Conservation (phyloP, 92 coral and sea anemone genomes). For the Bergia puertoricense region DNA sequence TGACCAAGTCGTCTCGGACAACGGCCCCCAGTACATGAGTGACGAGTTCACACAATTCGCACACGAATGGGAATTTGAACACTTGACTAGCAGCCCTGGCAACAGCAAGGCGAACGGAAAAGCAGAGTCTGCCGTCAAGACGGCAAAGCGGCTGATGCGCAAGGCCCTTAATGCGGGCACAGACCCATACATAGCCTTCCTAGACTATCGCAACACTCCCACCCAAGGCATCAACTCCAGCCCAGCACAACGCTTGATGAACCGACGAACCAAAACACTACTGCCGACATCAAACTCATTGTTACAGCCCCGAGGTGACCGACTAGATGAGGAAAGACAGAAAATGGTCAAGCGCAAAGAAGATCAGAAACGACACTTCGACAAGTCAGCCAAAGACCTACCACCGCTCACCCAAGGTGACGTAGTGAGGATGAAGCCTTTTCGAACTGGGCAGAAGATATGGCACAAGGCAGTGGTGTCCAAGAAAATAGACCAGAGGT, state of each 20-base stretch:
- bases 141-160: neutral
- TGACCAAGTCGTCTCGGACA: too few relatives aligned
- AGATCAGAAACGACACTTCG: slow-evolving; percentile 5
- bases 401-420: slow-evolving; percentile 42
- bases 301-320: neutral
- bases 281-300: neutral
- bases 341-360: slow-evolving; percentile 8
- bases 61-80: too few relatives aligned
- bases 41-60: too few relatives aligned
- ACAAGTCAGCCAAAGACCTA: slow-evolving; percentile 44
- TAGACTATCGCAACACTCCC: neutral
- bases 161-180: slow-evolving; percentile 1
- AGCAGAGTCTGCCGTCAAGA: too few relatives aligned
- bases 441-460: slow-evolving; percentile 6
- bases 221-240: neutral
- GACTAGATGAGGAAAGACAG: neutral
- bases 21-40: too few relatives aligned
- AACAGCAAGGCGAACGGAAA: too few relatives aligned
- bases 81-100: too few relatives aligned
- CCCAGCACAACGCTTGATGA: neutral
- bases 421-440: slow-evolving; percentile 51
- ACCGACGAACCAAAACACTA: neutral
- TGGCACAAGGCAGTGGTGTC: slow-evolving; percentile 46
- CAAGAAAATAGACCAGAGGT: slow-evolving; percentile 37
- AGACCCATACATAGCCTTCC: neutral